Conservation (phyloP, 1,140 invertebrate species). For the Papilio aristodemus region DNA sequence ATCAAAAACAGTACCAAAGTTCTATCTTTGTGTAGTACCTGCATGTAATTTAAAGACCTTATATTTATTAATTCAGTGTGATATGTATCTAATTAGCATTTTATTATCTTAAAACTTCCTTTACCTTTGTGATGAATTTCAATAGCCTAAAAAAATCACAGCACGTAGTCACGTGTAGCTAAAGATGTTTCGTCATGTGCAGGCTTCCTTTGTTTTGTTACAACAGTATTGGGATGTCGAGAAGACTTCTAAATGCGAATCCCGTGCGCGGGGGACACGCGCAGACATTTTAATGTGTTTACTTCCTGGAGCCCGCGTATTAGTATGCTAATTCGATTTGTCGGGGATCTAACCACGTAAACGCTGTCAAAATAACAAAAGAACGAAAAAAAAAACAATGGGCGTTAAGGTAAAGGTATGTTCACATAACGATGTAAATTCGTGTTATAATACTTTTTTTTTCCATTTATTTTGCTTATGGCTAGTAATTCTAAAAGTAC, state of each 20-base stretch:
- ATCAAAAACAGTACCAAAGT: no score
- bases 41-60: no score
- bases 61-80: no score
- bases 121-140: background rate
- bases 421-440: background rate
- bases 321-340: conserved; percentile 28
- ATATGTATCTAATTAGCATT: no score
- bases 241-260: conserved; percentile 22
- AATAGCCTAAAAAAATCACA: conserved; percentile 3
- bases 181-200: background rate
- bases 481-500: no score
- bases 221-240: conserved; percentile 14
- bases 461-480: no score
- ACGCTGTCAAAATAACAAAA: conserved; percentile 30
- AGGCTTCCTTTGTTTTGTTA: conserved; percentile 15
- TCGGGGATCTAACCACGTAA: conserved; percentile 24
- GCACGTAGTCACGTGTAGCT: conserved; percentile 9
- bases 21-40: no score
- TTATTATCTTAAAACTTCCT: background rate
- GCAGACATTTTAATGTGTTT: conserved; percentile 21
- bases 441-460: no score
- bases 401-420: conserved; percentile 3
- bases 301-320: conserved; percentile 29
- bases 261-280: conserved; percentile 12
- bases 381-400: conserved; percentile 9